Base-by-base conservation (phyloP, 2,113 vertebrate genomes). In the Gobio gobio region DNA sequence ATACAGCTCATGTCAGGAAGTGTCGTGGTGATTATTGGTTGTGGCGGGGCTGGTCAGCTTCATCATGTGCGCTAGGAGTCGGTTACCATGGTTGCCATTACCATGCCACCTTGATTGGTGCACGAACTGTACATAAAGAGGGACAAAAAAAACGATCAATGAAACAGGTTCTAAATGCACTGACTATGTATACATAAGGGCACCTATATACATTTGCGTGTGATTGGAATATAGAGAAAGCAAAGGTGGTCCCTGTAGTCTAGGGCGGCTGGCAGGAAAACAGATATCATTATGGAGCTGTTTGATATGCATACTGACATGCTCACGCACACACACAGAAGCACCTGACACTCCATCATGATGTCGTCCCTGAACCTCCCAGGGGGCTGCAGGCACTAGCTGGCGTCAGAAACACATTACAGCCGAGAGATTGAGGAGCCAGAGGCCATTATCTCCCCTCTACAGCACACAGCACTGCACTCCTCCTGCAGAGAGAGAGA, bases 291-390 rank as follows among this genome's bases (percentile, higher is more conserved):
- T 94, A 95, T 93, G 88, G 87, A 86, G 84, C 93, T 93, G 91
- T 91, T 94, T 94, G 91, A 92, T 94, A 95, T 95, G 93, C 94
- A 93, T 90, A 91, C 80, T 93, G 92, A 92, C 91, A 83, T 93
- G 64, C 88, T 79, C 89, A 82, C 84, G 87, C 66, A 83, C 85
- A 87, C 84, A 88, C 80, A 78, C 89, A 90, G 92, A 90, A 94
- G 92, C 92, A 94, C 94, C 94, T 95, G 94, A 95, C 94, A 94
- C 94, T 94, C 93, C 91, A 95, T 94, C 94, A 95, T 94, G 92
- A 91, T 94, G 94, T 94, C 94, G 84, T 92, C 89, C 90, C 88
- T 87, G 86, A 70, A 87, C 88, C 84, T 89, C 91, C 91, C 89
- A 86, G 86, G 90, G 85, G 91, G 91, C 90, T 84, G 87, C 86